Conservation (phyloP, 2,113 vertebrate genomes). For the Symphodus melops region DNA sequence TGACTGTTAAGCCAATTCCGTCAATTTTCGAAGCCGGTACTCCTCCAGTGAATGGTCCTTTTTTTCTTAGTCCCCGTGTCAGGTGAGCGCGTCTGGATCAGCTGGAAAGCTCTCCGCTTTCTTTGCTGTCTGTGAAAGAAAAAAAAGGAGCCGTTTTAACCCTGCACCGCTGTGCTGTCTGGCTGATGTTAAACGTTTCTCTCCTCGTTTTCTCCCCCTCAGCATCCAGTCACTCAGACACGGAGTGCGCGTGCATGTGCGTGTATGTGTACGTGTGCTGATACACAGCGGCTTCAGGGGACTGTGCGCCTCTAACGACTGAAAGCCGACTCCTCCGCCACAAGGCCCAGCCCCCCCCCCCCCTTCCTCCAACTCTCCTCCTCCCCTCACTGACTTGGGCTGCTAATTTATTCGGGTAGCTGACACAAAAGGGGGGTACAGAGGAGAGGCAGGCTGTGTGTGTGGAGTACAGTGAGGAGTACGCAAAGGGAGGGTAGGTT, state of each 20-base stretch:
- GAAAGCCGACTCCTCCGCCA: constrained; percentile 79
- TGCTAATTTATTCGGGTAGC: constrained; percentile 83
- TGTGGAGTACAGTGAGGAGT: constrained; percentile 35
- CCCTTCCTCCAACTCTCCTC: constrained; percentile 59
- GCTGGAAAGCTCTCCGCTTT: constrained; percentile 31
- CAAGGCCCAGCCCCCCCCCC: constrained; percentile 72
- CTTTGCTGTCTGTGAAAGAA: constrained; percentile 32
- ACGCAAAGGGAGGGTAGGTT: constrained; percentile 21
- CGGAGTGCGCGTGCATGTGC: constrained; percentile 11
- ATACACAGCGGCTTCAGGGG: constrained; percentile 56
- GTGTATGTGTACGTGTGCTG: constrained; percentile 10
- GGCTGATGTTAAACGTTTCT: constrained; percentile 21
- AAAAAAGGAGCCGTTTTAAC: constrained; percentile 21
- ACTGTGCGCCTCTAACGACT: constrained; percentile 70
- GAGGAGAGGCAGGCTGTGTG: constrained; percentile 39
- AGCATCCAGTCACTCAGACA: constrained; percentile 72
- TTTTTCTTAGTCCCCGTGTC: constrained; percentile 30
- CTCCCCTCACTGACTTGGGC: constrained; percentile 56
- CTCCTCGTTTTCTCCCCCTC: constrained; percentile 46
- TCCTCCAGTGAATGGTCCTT: constrained; percentile 39
- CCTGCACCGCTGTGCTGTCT: constrained; percentile 29
- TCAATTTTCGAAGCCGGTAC: constrained; percentile 28
- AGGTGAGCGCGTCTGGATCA: constrained; percentile 69
- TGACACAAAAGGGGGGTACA: constrained; percentile 70
- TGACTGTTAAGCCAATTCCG: constrained; percentile 29